phyloP scores from a whole-genome alignment of 2,888 invertebrate genomes.

The Sinopyrophorus schimmeli region DNA sequence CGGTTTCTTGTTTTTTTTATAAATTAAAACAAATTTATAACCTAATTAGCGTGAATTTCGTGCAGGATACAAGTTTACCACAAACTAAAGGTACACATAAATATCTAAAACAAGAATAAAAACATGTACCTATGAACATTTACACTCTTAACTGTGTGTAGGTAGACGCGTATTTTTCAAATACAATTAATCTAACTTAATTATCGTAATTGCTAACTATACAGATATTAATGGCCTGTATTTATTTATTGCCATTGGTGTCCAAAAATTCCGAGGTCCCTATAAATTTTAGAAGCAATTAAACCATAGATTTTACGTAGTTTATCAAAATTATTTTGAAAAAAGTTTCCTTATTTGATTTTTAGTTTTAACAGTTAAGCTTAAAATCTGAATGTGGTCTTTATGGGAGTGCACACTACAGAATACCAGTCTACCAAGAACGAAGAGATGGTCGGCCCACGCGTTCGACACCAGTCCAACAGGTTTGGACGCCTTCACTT shows the following conservation, averaged over 20 bases:
- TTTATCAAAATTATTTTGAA: not conserved
- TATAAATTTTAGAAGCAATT: not conserved
- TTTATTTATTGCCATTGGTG: not conserved
- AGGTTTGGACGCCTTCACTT: slow-evolving; percentile 58
- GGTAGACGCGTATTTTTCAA: too few species aligned
- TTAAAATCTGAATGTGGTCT: slow-evolving; percentile 18
- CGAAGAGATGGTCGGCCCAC: slow-evolving; percentile 53
- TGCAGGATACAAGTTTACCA: too few species aligned
- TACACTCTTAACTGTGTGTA: too few species aligned
- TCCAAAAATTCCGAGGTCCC: not conserved
- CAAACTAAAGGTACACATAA: too few species aligned
- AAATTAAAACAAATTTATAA: too few species aligned
- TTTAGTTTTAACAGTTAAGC: slow-evolving; percentile 23
- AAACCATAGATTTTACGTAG: not conserved
- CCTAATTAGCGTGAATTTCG: too few species aligned
- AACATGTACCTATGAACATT: too few species aligned
- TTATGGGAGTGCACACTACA: slow-evolving; percentile 27
- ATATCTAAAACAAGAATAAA: too few species aligned
- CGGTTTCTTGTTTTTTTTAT: too few species aligned
- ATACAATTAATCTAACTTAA: not conserved
- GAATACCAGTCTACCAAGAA: slow-evolving; percentile 45
- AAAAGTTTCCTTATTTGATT: too few species aligned
- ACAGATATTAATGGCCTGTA: not conserved
- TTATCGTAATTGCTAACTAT: not conserved
- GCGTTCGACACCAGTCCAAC: slow-evolving; percentile 57